Conservation (phyloP, 2,888 invertebrate species). For the Nephrotoma flavescens region DNA sequence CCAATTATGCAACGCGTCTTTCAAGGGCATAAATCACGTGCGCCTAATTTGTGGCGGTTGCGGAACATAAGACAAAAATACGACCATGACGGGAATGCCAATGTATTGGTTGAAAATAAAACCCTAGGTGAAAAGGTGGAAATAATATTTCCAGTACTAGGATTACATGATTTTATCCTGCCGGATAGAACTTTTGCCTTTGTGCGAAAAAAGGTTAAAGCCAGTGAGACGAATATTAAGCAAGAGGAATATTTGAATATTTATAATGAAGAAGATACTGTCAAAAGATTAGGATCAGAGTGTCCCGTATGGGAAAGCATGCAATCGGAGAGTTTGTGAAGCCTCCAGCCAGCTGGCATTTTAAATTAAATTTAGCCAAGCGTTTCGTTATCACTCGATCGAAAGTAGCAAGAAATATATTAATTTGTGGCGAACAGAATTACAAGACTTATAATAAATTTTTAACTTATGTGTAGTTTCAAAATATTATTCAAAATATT, state of each 20-base stretch:
- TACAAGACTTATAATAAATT: too few relatives aligned
- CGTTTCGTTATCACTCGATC: too few relatives aligned
- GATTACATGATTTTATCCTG: neutral
- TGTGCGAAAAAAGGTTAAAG: neutral
- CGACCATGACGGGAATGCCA: neutral
- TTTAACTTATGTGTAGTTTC: too few relatives aligned
- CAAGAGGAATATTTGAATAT: neutral
- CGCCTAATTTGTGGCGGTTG: slow-evolving; percentile 13
- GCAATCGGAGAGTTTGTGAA: too few relatives aligned
- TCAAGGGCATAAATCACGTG: neutral
- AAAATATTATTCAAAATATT: too few relatives aligned
- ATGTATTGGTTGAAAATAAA: neutral
- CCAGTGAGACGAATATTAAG: neutral
- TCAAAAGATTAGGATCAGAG: too few relatives aligned
- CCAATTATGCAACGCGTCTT: slow-evolving; percentile 18
- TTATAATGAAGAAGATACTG: too few relatives aligned
- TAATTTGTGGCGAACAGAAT: too few relatives aligned
- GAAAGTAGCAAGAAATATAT: too few relatives aligned
- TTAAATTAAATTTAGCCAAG: too few relatives aligned
- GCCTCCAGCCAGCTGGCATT: too few relatives aligned
- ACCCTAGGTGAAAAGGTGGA: neutral
- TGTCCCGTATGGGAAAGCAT: too few relatives aligned
- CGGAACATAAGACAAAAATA: slow-evolving; percentile 5
- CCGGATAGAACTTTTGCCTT: neutral
- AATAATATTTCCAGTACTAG: neutral